Evolutionary conservation across 2,113 vertebrate genomes (phyloP).

Genomic region (Diadophis punctatus): DNA sequence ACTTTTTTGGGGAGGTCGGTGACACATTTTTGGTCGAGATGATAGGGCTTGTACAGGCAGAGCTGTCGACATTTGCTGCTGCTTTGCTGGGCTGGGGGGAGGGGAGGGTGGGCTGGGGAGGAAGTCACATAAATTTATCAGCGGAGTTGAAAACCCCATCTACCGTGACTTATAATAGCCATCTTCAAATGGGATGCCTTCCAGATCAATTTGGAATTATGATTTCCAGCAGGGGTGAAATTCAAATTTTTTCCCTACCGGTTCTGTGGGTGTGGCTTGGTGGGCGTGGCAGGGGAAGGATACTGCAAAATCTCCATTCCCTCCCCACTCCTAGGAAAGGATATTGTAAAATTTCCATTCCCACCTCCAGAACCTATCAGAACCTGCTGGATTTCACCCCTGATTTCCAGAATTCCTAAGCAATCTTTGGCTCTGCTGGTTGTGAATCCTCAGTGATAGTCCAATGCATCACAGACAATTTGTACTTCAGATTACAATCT

Average conservation of each 20-base stretch:
- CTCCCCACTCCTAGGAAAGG: too few relatives aligned
- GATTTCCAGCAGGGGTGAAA: not conserved
- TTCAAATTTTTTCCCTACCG: too few relatives aligned
- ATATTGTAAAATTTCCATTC: too few relatives aligned
- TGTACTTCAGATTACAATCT: not conserved
- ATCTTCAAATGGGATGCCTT: not conserved
- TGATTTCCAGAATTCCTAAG: not conserved
- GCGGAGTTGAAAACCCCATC: not conserved
- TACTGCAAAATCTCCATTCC: too few relatives aligned
- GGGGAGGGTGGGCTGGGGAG: not conserved
- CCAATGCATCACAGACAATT: not conserved
- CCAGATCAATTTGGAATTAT: not conserved
- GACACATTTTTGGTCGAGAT: not conserved
- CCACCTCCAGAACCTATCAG: too few relatives aligned
- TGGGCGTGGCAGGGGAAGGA: too few relatives aligned
- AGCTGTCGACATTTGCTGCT: not conserved
- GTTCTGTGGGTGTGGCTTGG: too few relatives aligned
- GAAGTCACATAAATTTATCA: not conserved
- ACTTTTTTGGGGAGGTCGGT: not conserved
- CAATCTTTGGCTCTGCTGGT: not conserved
- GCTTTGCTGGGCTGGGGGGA: not conserved
- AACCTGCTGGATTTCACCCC: too few relatives aligned
- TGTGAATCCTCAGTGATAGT: not conserved
- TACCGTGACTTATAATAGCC: not conserved
- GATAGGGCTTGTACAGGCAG: not conserved